Percentiles rank a stretch among this genome's conserved stretches.
These are phyloP conservation scores for Ditula angustiorana DNA, from an alignment of 2,888 invertebrate genomes.

Conservation along the genomic window DNA sequence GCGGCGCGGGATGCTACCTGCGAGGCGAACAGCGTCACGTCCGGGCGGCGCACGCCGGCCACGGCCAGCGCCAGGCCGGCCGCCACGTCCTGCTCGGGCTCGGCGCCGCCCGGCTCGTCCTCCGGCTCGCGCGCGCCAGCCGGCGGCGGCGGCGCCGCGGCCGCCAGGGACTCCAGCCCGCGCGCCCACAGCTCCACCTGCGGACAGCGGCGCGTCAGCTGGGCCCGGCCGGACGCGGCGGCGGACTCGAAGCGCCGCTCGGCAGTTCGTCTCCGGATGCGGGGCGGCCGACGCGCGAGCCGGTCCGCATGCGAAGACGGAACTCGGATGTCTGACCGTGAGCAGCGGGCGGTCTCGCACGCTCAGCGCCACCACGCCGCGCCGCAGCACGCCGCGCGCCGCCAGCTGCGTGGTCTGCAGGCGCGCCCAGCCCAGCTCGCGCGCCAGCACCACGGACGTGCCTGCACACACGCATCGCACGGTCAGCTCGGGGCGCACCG, in stretches of 20 bases:
- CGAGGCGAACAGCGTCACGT: conserved; percentile 53
- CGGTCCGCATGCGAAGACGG: not conserved
- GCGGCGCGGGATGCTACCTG: conserved; percentile 43
- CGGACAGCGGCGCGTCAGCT: conserved; percentile 51
- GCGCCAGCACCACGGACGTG: conserved; percentile 59
- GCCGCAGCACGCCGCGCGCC: conserved; percentile 59
- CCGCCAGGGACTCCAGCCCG: conserved; percentile 57
- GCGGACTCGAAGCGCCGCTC: no score
- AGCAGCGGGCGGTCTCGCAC: conserved; percentile 31
- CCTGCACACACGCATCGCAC: conserved; percentile 37
- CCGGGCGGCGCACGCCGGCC: conserved; percentile 57
- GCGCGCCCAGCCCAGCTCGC: conserved; percentile 51
- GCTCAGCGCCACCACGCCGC: conserved; percentile 58
- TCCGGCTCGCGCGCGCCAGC: conserved; percentile 26
- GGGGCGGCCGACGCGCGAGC: conserved; percentile 25
- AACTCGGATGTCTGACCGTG: conserved; percentile 1
- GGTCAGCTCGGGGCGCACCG: not conserved
- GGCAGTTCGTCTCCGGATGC: no score
- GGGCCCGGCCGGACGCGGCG: no score
- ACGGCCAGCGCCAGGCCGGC: conserved; percentile 61
- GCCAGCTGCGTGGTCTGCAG: conserved; percentile 67
- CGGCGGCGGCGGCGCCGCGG: conserved; percentile 44
- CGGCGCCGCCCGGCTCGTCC: conserved; percentile 43
- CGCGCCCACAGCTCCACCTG: conserved; percentile 62
- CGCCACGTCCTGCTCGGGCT: conserved; percentile 45